A percentile compares a stretch with the other conserved stretches of the same genome.
Conservation (phyloP, 2,797 vertebrate species). For the Cossypha heuglini region DNA sequence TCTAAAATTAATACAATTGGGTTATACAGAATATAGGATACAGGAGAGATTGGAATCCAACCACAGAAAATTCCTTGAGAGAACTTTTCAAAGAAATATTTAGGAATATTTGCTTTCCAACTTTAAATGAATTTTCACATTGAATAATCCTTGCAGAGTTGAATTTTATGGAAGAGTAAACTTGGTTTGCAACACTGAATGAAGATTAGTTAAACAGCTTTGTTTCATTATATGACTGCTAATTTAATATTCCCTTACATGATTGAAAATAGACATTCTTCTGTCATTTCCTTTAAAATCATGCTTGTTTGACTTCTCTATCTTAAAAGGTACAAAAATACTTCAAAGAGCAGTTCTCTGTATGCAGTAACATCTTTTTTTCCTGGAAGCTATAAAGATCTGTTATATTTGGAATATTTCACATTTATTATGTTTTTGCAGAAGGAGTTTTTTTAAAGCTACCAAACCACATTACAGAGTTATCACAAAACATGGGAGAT, state of each 20-base stretch:
- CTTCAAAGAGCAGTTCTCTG: not conserved
- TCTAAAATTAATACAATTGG: not conserved
- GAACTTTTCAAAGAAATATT: not conserved
- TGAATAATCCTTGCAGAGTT: not conserved
- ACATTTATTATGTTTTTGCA: not conserved
- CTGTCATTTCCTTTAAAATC: slow-evolving; percentile 6
- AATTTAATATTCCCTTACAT: slow-evolving; percentile 41
- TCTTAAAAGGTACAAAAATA: slow-evolving; percentile 15
- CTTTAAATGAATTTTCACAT: not conserved
- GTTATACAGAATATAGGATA: not conserved
- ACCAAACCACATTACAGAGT: rapidly evolving
- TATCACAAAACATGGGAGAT: not conserved
- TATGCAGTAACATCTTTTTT: not conserved
- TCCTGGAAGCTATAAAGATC: not conserved
- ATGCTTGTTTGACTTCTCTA: not conserved
- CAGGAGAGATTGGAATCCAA: not conserved
- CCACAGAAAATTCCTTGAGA: not conserved
- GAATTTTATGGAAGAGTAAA: not conserved
- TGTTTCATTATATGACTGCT: slow-evolving; percentile 1
- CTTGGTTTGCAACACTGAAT: not conserved
- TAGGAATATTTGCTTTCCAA: not conserved
- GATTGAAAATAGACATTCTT: slow-evolving; percentile 22
- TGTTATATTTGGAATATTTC: not conserved
- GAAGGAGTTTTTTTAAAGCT: not conserved
- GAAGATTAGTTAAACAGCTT: not conserved